Base-by-base conservation (phyloP, 2,888 invertebrate genomes). In the Arrhopalites spinosus region DNA sequence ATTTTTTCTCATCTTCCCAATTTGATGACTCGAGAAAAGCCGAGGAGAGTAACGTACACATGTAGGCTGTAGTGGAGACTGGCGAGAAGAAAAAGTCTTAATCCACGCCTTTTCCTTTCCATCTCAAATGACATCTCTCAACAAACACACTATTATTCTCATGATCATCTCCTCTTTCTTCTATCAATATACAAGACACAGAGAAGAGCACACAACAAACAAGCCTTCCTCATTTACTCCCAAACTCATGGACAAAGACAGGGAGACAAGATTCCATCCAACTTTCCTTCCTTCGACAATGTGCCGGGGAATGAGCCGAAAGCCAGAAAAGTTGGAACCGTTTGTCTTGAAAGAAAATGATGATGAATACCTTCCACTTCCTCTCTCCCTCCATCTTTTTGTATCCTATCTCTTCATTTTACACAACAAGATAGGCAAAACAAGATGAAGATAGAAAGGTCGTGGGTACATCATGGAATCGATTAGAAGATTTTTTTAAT, bases 401-500 rank as follows among this genome's bases (percentile, higher is more conserved):
- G 36, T 36, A 36, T n/a, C n/a, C n/a, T 11, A 36, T 36, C 3
- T 36, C 36, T 3, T 3, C 11, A 36, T 36, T 36, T 36, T 11
- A 36, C 36, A 36, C 36, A 36, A 36, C 3, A 7, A 36, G 5
- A 36, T 11, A 36, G 5, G 11, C 36, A 11, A 3, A 7, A 11
- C 3, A 36, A 11, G 36, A 36, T 36, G n/a, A n/a, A 36, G 36
- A 36, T 3, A 36, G 36, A 7, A 11, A 11, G 36, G 36, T 36
- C 36, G 36, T 36, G 36, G 36, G 36, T 36, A n/a, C 7, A 53
- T 20, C 23, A 53, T 13, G 47, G 67, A 25, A 67, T 74, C 69
- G 74, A 74, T 74, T 67, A 78, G 73, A 73, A 70, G 67, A 74
- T 81, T 81, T 27, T 63, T 81, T 82, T 82, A 82, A 82, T 82